phyloP scores from a whole-genome alignment of 2,113 vertebrate genomes.

The Lamprotornis superbus region DNA sequence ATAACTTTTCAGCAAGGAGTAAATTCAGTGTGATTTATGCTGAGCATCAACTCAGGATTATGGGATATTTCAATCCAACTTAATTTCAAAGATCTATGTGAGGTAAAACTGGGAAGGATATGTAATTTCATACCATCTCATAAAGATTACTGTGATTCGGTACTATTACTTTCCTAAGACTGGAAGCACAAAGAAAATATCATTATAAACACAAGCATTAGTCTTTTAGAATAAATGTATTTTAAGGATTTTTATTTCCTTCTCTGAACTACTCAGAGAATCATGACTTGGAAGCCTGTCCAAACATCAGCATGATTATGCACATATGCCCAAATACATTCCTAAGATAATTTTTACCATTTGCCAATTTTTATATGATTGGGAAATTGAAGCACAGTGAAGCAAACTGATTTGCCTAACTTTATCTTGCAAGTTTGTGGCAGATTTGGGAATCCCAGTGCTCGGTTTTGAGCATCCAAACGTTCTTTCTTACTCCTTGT shows the following conservation, averaged over 20 bases:
- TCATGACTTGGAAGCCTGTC: background rate
- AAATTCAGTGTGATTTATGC: background rate
- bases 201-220: background rate
- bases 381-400: background rate
- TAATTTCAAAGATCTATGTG: background rate
- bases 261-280: background rate
- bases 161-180: background rate
- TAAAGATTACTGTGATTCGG: background rate
- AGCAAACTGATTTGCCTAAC: background rate
- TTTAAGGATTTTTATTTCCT: background rate
- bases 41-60: background rate
- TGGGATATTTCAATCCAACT: background rate
- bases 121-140: background rate
- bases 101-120: background rate
- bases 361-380: background rate
- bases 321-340: background rate
- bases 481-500: background rate
- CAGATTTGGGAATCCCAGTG: background rate
- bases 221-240: background rate
- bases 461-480: background rate
- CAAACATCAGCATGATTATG: background rate
- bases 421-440: background rate
- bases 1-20: background rate
- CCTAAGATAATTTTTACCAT: background rate
- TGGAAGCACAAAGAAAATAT: background rate